Base-by-base conservation (phyloP, 1,140 invertebrate species). In the Aphelinus certus region DNA sequence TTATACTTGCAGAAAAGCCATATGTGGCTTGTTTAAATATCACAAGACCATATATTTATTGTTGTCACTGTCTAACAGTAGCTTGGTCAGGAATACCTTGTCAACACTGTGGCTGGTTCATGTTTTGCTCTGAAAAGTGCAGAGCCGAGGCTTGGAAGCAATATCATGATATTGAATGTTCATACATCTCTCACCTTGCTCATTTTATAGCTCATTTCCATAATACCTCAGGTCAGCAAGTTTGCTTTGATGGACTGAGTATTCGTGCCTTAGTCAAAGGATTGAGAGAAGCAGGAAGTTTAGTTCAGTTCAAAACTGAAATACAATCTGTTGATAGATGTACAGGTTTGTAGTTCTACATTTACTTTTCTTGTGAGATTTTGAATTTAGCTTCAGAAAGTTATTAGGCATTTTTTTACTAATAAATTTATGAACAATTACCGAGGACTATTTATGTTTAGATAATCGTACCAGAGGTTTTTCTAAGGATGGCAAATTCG, bases 161-260 rank as follows among this genome's bases (percentile, higher is more conserved):
- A 4, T 94, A 92, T 83, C 95, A 97, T 83, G 85, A 89, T 79
- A 89, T 91, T 78, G 95, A 97, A 88, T 97, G 95, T 84, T 80
- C 87, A 1, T 83, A 95, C 72, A 89, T 95, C 74, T 86, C 90
- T 42, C 84, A 89, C 43, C 61, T 71, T 2, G 3, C 9, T 51
- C 49, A 61, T 49, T 71, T 71, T 62, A 46, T 62, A 7, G 45
- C 45, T 51, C 3, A 51, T 48, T 51, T 62, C 42, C 26, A 51
- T 7, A 42, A 62, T 26, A 9, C n/a, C 3, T 3, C 45, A 46
- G 61, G 45, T 5, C 5, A 63, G 43, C 1, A 42, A 63, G 6
- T 63, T 46, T 47, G 42, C 2, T 64, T 79, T 95, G 56, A 78
- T 90, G 58, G 80, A 4, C 85, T 94, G n/a, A 91, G 93, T 45